Base-by-base conservation (phyloP, 2,113 vertebrate genomes). In the Semnornis frantzii region DNA sequence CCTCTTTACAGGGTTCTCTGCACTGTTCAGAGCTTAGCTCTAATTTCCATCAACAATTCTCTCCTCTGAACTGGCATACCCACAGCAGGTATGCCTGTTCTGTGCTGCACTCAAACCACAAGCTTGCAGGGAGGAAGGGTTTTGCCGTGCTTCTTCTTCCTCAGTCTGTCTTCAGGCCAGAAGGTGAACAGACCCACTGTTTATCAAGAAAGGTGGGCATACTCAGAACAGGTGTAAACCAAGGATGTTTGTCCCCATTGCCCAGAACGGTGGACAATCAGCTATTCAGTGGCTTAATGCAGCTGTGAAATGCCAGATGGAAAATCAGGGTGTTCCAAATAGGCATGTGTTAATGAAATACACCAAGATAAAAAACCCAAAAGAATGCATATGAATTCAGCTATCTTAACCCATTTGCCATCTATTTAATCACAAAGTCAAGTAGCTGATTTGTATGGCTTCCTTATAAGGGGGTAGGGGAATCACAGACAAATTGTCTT, bases 371-470 rank as follows among this genome's bases (percentile, higher is more conserved):
- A 66, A 87, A 71, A 23, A 90, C 83, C 16, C 16, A 80, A 46
- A 19, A 11, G 23, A 52, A 72, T 60, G 25, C 33, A 2, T 66
- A 23, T 63, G 37, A 70, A 71, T 42, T 21, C 48, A 81, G 10
- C 75, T 81, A 55, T 80, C 93, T 91, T 94, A 77, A 95, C 65
- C 54, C 30, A 18, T 83, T 92, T 95, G 82, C 62, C 71, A 95
- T 75, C 63, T 50, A 86, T 89, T 97, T 96, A 95, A 97, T 96
- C 95, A 97, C 81, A 94, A 50, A 96, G 85, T 44, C 78, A 93
- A 85, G 48, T n/a, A 92, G 72, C 14, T 94, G 50, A 24, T 52
- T 52, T 52, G 50, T 24, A 12, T 52, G 12, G 50, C 50, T 52
- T 24, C 23, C 50, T 52, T 52, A 52, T 52, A 52, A 52, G 20